Percentiles rank a stretch among this genome's conserved stretches.
phyloP scores from a whole-genome alignment of 2,113 vertebrate genomes.

The Merops nubicus region DNA sequence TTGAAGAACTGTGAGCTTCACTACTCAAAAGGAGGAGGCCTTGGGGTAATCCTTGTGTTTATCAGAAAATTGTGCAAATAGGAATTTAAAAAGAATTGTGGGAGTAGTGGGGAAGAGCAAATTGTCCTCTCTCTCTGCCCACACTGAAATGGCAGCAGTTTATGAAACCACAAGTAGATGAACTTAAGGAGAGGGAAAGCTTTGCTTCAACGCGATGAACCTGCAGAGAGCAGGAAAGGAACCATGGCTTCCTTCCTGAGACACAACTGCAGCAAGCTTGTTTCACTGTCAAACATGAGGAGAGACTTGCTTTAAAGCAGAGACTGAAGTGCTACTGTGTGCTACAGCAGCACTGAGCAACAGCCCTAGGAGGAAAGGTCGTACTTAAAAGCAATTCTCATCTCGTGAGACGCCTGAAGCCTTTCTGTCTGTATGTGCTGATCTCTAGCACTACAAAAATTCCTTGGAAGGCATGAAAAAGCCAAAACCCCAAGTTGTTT shows the following conservation, averaged over 20 bases:
- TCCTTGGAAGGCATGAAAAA: not conserved
- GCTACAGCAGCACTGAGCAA: not conserved
- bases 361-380: not conserved
- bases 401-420: not conserved
- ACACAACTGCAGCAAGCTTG: not conserved
- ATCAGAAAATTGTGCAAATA: not conserved
- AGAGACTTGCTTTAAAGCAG: not conserved
- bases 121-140: not conserved
- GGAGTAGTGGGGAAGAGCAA: not conserved
- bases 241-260: not conserved
- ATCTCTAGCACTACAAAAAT: not conserved
- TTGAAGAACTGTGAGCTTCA: not conserved
- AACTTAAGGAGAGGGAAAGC: not conserved
- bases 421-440: not conserved
- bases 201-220: not conserved
- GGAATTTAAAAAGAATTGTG: not conserved
- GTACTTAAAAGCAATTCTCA: not conserved
- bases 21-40: not conserved
- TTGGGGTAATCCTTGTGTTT: not conserved
- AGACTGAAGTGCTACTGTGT: not conserved
- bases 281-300: fast-evolving
- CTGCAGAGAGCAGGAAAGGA: not conserved
- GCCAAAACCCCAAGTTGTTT: not conserved
- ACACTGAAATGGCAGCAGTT: not conserved
- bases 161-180: not conserved